These are phyloP conservation scores for Microcebus tavaratra DNA, from an alignment of 2,113 vertebrate genomes.

Conservation along the genomic window DNA sequence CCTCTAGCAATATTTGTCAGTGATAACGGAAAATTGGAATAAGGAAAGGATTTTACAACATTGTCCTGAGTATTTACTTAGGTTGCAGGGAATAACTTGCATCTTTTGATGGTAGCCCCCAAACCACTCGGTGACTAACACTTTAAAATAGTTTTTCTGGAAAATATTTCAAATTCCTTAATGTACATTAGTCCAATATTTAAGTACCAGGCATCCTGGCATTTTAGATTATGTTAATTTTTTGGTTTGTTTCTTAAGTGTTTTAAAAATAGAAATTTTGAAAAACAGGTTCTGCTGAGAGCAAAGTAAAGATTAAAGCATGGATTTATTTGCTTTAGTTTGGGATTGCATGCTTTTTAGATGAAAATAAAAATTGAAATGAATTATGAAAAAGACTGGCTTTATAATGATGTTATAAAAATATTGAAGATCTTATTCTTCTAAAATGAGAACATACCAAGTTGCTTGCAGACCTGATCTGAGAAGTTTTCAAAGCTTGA, in stretches of 20 bases:
- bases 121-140: background rate
- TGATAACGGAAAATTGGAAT: background rate
- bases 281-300: background rate
- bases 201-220: background rate
- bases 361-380: background rate
- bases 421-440: background rate
- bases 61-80: background rate
- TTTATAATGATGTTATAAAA: background rate
- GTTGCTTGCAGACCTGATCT: background rate
- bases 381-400: background rate
- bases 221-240: constrained; percentile 10
- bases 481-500: constrained; percentile 35
- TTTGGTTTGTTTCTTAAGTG: background rate
- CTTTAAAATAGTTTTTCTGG: background rate
- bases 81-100: background rate
- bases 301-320: background rate
- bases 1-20: background rate
- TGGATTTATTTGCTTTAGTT: background rate
- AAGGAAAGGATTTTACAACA: background rate
- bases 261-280: background rate
- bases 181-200: background rate
- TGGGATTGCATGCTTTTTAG: background rate
- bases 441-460: background rate
- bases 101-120: background rate
- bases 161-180: constrained; percentile 1